A percentile compares a stretch with the other conserved stretches of the same genome.
These are phyloP conservation scores for Sicus ferrugineus DNA, from an alignment of 2,888 invertebrate species.

Conservation along the genomic window DNA sequence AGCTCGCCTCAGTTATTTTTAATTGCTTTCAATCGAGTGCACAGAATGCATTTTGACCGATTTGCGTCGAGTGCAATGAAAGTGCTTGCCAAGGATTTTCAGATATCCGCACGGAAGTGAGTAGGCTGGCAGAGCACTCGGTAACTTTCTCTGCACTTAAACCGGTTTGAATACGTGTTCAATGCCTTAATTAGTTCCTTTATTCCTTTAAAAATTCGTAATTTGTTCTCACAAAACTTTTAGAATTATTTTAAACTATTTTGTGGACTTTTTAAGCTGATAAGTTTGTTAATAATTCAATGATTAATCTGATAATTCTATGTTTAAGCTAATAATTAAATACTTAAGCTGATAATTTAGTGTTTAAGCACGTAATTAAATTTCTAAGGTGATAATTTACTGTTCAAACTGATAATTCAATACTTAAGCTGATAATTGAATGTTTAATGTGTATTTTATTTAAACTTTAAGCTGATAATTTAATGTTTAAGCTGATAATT, in stretches of 20 bases:
- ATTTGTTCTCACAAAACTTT: neutral
- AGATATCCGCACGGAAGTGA: neutral
- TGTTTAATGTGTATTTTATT: neutral
- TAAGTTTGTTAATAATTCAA: neutral
- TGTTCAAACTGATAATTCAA: neutral
- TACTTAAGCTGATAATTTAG: neutral
- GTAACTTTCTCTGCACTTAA: neutral
- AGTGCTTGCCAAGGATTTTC: neutral
- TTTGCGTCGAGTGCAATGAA: slow-evolving; percentile 9
- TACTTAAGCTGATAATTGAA: neutral
- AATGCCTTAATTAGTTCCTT: neutral
- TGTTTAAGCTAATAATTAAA: neutral
- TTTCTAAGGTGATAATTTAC: neutral
- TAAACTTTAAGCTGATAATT: too few relatives aligned
- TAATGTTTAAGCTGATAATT: too few relatives aligned
- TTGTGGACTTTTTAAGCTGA: neutral
- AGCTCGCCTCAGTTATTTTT: slow-evolving; percentile 14
- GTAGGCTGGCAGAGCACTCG: neutral
- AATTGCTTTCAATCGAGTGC: slow-evolving; percentile 22
- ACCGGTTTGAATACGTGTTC: neutral
- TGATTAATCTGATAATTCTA: neutral
- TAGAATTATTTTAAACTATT: neutral
- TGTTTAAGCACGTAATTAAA: too few relatives aligned
- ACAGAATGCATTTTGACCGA: slow-evolving; percentile 21
- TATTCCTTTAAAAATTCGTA: neutral